Evolutionary conservation across 2,888 invertebrate genomes (phyloP).

Genomic region (Laspeyria flexula): DNA sequence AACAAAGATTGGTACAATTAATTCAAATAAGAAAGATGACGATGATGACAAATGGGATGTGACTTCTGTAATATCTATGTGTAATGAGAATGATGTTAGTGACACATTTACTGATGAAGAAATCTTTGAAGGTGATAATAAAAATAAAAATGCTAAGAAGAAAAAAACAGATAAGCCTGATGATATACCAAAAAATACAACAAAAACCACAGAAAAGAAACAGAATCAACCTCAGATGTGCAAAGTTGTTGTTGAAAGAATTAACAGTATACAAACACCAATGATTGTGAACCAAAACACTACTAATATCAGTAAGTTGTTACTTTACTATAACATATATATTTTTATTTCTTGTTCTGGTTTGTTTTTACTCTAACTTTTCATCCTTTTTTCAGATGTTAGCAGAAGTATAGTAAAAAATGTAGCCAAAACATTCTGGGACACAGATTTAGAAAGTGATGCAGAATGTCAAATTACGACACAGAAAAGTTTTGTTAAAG

Average conservation of each 20-base stretch:
- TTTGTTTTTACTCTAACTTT: neutral
- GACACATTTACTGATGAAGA: constrained; percentile 80
- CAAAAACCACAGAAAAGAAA: constrained; percentile 9
- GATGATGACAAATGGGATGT: constrained; percentile 67
- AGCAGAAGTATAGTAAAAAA: constrained; percentile 39
- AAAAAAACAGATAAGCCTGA: constrained; percentile 18
- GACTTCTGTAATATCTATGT: constrained; percentile 61
- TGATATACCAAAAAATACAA: constrained; percentile 15
- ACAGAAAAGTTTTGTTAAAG: constrained; percentile 30
- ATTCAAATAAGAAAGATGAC: constrained; percentile 46
- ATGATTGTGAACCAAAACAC: constrained; percentile 20
- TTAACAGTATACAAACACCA: neutral
- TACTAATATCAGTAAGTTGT: constrained; percentile 3
- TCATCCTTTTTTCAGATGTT: constrained; percentile 30
- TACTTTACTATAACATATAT: constrained; percentile 15
- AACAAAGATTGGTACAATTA: constrained; percentile 48
- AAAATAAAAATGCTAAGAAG: constrained; percentile 27
- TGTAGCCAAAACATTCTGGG: constrained; percentile 67
- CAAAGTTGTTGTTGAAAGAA: constrained; percentile 15
- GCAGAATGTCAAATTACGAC: constrained; percentile 46
- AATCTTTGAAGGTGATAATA: constrained; percentile 52
- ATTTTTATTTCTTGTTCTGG: neutral
- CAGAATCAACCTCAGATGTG: constrained; percentile 15
- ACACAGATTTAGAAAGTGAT: constrained; percentile 74
- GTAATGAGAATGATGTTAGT: constrained; percentile 62